Base-by-base conservation (phyloP, 2,797 vertebrate species). In the Sebastes hopkinsi region DNA sequence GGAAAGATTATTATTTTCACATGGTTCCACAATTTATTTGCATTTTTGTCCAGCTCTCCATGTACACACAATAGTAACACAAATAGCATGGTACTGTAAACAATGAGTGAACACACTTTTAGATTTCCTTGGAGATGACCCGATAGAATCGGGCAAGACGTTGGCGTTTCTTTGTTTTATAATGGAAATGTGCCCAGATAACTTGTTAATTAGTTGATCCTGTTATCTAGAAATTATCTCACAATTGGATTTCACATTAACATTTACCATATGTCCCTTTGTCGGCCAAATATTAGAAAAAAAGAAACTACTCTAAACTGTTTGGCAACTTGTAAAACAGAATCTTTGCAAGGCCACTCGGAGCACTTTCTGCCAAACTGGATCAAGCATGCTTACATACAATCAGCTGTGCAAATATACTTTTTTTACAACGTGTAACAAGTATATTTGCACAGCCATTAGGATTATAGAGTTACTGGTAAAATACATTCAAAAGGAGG, bases 11-110 rank as follows among this genome's bases (percentile, higher is more conserved):
- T 56, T 67, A 67, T 84, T 90, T 81, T 84, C 94, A 95, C 93
- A 93, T 87, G 85, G 84, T 95, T 94, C 90, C 94, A 95, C 95
- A 92, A 91, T 96, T 96, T 96, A 96, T 96, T 96, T 92, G 90
- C 94, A 94, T 94, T 92, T 94, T 92, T 90, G 83, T 93, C 92
- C 92, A 88, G 89, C 86, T 94, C 87, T 94, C 92, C 91, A 94
- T 89, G 90, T 94, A 95, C 94, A 95, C 94, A 96, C 90, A 92
- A 88, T 91, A 95, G 86, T 89, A 95, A 95, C 93, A 95, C 93
- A 95, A 94, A 92, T 86, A 89, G 89, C 88, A 87, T 92, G 87
- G 81, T 80, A 87, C 90, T 92, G 91, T 87, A 91, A 95, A 95
- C 82, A 89, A 89, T 89, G 87, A 81, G 46, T 83, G 76, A 91